phyloP scores from a whole-genome alignment of 2,113 vertebrate species.

The Chascanopsetta lugubris region DNA sequence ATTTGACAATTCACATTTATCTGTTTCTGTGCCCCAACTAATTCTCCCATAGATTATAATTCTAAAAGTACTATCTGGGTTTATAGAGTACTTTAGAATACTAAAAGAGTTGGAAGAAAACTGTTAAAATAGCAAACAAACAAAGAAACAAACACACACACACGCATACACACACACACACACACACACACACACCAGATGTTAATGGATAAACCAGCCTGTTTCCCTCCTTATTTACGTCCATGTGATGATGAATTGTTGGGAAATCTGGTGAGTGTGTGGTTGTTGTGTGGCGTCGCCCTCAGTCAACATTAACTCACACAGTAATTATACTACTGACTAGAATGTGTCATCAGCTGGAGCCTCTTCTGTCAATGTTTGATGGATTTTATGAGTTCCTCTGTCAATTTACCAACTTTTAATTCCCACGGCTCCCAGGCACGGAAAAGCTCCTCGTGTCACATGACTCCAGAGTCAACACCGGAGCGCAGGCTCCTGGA shows the following conservation, averaged over 20 bases:
- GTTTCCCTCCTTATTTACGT: neutral
- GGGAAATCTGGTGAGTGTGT: conserved; percentile 35
- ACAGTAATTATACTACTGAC: conserved; percentile 47
- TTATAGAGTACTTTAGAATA: too few species aligned
- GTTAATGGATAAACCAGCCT: neutral
- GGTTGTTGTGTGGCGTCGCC: conserved; percentile 31
- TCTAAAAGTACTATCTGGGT: too few species aligned
- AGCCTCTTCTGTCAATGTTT: conserved; percentile 59
- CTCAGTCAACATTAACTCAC: conserved; percentile 56
- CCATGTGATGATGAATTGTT: neutral
- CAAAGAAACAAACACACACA: conserved; percentile 6
- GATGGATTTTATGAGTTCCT: conserved; percentile 53
- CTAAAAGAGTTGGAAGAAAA: too few species aligned
- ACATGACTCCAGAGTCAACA: conserved; percentile 54
- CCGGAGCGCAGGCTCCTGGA: conserved; percentile 66
- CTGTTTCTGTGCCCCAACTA: too few species aligned
- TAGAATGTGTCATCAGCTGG: conserved; percentile 54
- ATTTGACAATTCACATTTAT: too few species aligned
- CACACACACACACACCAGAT: neutral
- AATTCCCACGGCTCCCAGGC: conserved; percentile 39
- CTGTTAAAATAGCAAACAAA: neutral
- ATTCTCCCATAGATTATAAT: too few species aligned
- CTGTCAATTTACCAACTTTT: conserved; percentile 58
- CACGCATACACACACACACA: conserved; percentile 16
- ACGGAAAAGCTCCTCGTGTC: too few species aligned